These are phyloP conservation scores for Cetoscarus ocellatus DNA, from an alignment of 2,797 vertebrate species.

Conservation along the genomic window DNA sequence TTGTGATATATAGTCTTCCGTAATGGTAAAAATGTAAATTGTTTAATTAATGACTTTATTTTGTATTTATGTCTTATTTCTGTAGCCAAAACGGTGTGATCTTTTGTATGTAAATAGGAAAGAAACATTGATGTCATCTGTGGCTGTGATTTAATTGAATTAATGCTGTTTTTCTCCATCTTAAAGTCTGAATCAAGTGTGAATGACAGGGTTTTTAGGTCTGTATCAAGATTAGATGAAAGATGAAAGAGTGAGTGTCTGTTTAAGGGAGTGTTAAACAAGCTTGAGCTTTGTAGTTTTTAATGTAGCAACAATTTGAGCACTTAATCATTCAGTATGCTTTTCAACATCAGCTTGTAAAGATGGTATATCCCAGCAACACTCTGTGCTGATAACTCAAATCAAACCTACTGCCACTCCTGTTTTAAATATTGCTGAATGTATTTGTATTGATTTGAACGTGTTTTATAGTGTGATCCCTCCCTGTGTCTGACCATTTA, in stretches of 20 bases:
- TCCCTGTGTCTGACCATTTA: constrained; percentile 46
- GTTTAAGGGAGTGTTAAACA: constrained; percentile 23
- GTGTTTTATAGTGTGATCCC: constrained; percentile 59
- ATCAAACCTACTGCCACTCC: constrained; percentile 42
- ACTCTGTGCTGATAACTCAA: constrained; percentile 31
- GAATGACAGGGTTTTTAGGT: constrained; percentile 5
- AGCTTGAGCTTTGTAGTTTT: constrained; percentile 41
- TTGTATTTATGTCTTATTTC: constrained; percentile 31
- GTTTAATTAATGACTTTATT: constrained; percentile 16
- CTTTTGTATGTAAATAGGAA: constrained; percentile 61
- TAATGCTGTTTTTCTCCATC: constrained; percentile 40
- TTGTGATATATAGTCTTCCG: constrained; percentile 77
- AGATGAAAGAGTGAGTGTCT: constrained; percentile 3
- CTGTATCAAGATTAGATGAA: neutral
- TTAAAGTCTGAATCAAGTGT: constrained; percentile 7
- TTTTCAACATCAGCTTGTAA: constrained; percentile 29
- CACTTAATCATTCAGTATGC: constrained; percentile 53
- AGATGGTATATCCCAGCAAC: constrained; percentile 9
- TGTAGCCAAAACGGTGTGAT: constrained; percentile 34
- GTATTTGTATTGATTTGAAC: constrained; percentile 64
- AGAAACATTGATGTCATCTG: constrained; percentile 39
- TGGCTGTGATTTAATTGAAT: constrained; percentile 41
- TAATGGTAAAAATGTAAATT: constrained; percentile 20
- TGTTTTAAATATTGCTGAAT: constrained; percentile 60
- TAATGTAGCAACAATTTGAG: constrained; percentile 71